phyloP scores from a whole-genome alignment of 2,888 invertebrate genomes.

The Lycia hirtaria region DNA sequence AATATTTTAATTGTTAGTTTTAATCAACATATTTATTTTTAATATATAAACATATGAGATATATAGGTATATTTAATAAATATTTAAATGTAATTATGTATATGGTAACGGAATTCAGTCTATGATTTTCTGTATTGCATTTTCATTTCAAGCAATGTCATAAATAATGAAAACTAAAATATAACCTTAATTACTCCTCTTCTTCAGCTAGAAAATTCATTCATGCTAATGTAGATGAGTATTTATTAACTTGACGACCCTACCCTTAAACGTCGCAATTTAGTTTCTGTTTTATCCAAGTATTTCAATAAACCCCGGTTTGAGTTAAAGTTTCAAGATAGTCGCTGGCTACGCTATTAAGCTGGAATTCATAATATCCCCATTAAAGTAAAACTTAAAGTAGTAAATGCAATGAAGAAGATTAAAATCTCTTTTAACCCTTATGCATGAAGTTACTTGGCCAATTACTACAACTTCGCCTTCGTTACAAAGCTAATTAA shows the following conservation, averaged over 20 bases:
- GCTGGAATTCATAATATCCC: slow-evolving; percentile 25
- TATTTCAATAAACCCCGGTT: slow-evolving; percentile 1
- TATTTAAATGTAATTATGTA: too few relatives aligned
- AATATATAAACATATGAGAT: too few relatives aligned
- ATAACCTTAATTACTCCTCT: too few relatives aligned
- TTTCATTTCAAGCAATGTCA: too few relatives aligned
- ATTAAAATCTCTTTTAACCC: slow-evolving; percentile 35
- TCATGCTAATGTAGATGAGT: too few relatives aligned
- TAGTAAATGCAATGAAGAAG: slow-evolving; percentile 29
- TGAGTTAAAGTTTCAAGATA: neutral
- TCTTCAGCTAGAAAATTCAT: too few relatives aligned
- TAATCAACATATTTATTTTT: too few relatives aligned
- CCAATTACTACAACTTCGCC: slow-evolving; percentile 47
- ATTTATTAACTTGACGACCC: neutral
- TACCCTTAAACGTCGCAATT: neutral
- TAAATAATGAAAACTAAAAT: too few relatives aligned
- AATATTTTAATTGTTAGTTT: too few relatives aligned
- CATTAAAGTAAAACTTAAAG: slow-evolving; percentile 22
- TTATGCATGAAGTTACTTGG: slow-evolving; percentile 37
- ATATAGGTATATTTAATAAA: too few relatives aligned
- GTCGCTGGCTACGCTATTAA: slow-evolving; percentile 18
- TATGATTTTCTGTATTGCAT: too few relatives aligned
- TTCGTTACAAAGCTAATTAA: slow-evolving; percentile 45
- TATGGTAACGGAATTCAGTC: too few relatives aligned
- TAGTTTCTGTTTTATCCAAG: neutral